Base-by-base conservation (phyloP, 2,113 vertebrate genomes). In the Scalopus aquaticus region DNA sequence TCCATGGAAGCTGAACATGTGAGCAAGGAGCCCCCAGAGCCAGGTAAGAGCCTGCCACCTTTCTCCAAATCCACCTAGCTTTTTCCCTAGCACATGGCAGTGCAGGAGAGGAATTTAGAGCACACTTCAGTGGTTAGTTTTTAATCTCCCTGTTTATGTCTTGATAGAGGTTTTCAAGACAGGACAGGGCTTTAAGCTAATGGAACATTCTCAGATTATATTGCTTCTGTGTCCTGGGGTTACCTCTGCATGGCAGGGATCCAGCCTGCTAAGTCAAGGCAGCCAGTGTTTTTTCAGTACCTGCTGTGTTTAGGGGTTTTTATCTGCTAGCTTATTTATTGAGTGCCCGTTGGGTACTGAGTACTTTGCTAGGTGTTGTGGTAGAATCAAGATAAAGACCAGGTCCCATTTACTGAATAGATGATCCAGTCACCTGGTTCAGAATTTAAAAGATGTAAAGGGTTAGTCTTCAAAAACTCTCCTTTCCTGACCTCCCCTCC, bases 1-100 rank as follows among this genome's bases (percentile, higher is more conserved):
- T 98, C 99, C 65, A 99, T 99, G 65, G 99, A 99, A 92, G 99
- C 99, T 7, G 24, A 90, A 0, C 98, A 99, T 8, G 97, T 99
- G 1, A 97, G 95, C 92, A 99, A 99, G 93, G 98, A 99, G 72
- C 58, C 82, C 17, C 98, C 99, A 0, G 96, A 98, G 74, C 89
- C 97, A 2, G 99, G 99, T 99, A 93, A 95, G 92, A 62, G 19
- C 44, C 51, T 44, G 32, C 26, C 15, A 42, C 13, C n/a, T 30
- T 44, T 49, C 42, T 73, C 62, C 70, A 51, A 12, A 26, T 54
- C 32, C 37, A 51, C 2, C 76, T 22, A 30, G 19, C 22, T 49
- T 82, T 60, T 56, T 90, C 51, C 6, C 32, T 30, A 58, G 81
- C 35, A 16, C 3, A 1, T 77, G n/a, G 35, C 56, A 67, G 56